Conservation (phyloP, 2,113 vertebrate genomes). For the Nesospiza acunhae region DNA sequence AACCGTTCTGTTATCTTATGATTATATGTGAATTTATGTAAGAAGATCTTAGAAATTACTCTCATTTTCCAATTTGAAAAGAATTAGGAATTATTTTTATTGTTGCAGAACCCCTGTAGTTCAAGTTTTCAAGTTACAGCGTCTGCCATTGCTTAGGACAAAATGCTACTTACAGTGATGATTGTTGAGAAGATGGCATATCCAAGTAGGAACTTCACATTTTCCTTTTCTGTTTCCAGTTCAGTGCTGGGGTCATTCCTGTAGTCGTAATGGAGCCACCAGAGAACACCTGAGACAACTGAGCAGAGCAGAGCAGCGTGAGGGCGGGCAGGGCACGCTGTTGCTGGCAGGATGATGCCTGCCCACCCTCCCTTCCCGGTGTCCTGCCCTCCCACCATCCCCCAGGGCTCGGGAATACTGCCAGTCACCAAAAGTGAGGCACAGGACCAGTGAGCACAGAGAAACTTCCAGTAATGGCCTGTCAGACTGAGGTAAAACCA, state of each 20-base stretch:
- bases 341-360: background rate
- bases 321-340: fast-evolving
- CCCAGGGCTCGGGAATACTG: background rate
- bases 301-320: background rate
- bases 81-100: background rate
- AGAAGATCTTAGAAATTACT: background rate
- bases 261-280: constrained; percentile 82
- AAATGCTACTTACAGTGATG: constrained; percentile 67
- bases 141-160: background rate
- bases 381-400: background rate
- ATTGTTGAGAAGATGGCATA: constrained; percentile 72
- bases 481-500: background rate
- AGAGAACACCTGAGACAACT: constrained; percentile 80
- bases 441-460: background rate
- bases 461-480: background rate
- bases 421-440: background rate
- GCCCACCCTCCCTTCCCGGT: background rate
- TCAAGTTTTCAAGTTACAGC: background rate
- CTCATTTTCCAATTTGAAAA: background rate
- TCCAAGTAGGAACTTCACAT: constrained; percentile 74
- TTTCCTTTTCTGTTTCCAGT: constrained; percentile 78
- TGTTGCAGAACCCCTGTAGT: background rate
- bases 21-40: background rate
- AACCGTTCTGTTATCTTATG: background rate
- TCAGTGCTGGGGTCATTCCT: constrained; percentile 68